phyloP scores from a whole-genome alignment of 2,797 vertebrate genomes.

The Rhadinocentrus ornatus region DNA sequence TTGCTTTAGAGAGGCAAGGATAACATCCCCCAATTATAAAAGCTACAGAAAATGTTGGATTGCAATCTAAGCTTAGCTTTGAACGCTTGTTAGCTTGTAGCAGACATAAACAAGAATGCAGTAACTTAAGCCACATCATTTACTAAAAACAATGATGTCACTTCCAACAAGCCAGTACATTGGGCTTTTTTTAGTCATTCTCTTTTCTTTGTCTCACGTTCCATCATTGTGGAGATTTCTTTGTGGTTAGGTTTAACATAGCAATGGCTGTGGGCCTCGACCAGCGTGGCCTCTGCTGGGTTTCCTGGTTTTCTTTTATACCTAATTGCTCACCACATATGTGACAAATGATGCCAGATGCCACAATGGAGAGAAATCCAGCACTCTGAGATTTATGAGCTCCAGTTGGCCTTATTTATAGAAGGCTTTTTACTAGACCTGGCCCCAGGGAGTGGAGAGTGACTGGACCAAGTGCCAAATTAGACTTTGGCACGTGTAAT shows the following conservation, averaged over 20 bases:
- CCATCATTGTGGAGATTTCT: conserved; percentile 44
- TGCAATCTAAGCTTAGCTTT: conserved; percentile 34
- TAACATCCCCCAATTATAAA: conserved; percentile 36
- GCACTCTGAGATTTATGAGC: conserved; percentile 75
- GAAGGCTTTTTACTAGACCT: conserved; percentile 68
- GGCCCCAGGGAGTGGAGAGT: conserved; percentile 61
- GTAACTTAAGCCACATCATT: conserved; percentile 50
- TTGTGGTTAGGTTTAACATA: conserved; percentile 68
- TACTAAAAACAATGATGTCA: conserved; percentile 69
- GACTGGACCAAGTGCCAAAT: conserved; percentile 61
- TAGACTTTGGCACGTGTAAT: conserved; percentile 67
- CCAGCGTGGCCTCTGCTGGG: conserved; percentile 52
- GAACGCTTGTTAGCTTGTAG: conserved; percentile 42
- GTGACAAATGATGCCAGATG: conserved; percentile 82
- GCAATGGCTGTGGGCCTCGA: conserved; percentile 69
- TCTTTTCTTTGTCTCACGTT: conserved; percentile 32
- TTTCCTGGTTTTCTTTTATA: conserved; percentile 77
- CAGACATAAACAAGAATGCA: conserved; percentile 43
- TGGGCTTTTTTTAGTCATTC: conserved; percentile 23
- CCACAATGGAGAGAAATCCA: conserved; percentile 72
- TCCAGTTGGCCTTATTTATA: conserved; percentile 76
- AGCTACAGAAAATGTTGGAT: conserved; percentile 27
- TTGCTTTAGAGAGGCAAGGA: conserved; percentile 44
- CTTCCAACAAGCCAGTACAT: conserved; percentile 32
- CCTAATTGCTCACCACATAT: conserved; percentile 80